Evolutionary conservation across 1,140 invertebrate genomes (phyloP), one percentile per base, ranked within the genome.

Genomic region (Stenopsyche tienmushanensis): DNA sequence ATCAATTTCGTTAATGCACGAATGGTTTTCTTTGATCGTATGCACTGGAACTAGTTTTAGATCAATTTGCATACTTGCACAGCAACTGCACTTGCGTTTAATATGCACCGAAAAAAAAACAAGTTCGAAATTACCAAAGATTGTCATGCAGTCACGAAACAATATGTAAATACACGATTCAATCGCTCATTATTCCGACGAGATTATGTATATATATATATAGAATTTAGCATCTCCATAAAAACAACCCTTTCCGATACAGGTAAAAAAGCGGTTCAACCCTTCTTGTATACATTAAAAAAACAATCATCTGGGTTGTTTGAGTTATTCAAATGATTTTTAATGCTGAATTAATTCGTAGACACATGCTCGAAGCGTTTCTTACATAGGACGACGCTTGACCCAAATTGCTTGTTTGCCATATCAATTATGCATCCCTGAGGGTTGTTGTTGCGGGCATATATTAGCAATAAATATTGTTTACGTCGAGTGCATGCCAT

Each of bases 361-460:
- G 24, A 53, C 24, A 57, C 34, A 34, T 18, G 26, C 39, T 39
- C 17, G 3, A 13, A 23, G 24, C 24, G 54, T 34, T 34, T 55
- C 20, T 55, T 24, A 13, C 49, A 21, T n/a, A 52, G 24, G 29
- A 55, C 52, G 39, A 55, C 39, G 52, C 23, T 26, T 55, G 52
- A 55, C 54, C 54, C 54, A 57, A 57, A 57, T 57, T 57, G 54
- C 29, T 57, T 57, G 54, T 57, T 57, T 57, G 21, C 54, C 54
- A 20, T 42, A 41, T 57, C 54, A 41, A 42, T 57, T 42, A 57
- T 42, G 29, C 13, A 7, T 5, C 29, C 13, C 29, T 34, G 29
- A 13, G 5, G 29, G 13, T 7, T 34, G 29, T 13, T 7, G 29
- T 34, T 13, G 5, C 29, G 5, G 5, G 29, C 29, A 34, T 34